Conservation (phyloP, 1,140 invertebrate genomes). For the Drosophila kanapiae region DNA sequence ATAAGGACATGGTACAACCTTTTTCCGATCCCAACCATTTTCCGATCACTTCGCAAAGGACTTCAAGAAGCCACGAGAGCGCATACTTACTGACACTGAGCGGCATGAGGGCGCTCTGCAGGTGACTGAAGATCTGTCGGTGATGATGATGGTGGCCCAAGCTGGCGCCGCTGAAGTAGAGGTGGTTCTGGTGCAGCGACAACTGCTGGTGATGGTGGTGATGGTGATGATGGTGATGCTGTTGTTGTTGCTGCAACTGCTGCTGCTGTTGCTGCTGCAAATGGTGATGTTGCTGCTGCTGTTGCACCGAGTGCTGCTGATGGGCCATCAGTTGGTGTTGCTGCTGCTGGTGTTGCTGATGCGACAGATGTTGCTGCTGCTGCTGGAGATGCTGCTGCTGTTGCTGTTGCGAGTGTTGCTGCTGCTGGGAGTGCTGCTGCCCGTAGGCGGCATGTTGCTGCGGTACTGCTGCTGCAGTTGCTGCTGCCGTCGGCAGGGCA, state of each 20-base stretch:
- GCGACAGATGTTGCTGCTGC: slow-evolving; percentile 57
- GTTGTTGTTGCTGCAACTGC: slow-evolving; percentile 47
- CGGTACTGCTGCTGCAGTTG: slow-evolving; percentile 27
- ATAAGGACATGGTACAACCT: slow-evolving; percentile 27
- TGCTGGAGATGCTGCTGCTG: slow-evolving; percentile 62
- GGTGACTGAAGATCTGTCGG: slow-evolving; percentile 82
- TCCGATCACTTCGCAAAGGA: not conserved
- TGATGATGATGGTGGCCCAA: slow-evolving; percentile 78
- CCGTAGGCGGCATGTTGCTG: slow-evolving; percentile 31
- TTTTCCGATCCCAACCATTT: slow-evolving; percentile 5
- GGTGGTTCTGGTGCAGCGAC: slow-evolving; percentile 83
- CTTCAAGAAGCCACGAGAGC: not conserved
- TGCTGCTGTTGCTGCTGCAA: slow-evolving; percentile 56
- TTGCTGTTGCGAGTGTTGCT: slow-evolving; percentile 58
- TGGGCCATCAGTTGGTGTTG: slow-evolving; percentile 59
- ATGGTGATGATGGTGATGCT: slow-evolving; percentile 80
- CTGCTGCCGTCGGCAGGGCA: slow-evolving; percentile 46
- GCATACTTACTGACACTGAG: slow-evolving; percentile 84
- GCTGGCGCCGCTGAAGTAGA: slow-evolving; percentile 77
- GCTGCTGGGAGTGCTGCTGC: slow-evolving; percentile 33
- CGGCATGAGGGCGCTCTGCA: slow-evolving; percentile 82
- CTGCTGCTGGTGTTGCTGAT: slow-evolving; percentile 54
- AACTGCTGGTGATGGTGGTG: slow-evolving; percentile 82
- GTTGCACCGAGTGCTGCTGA: slow-evolving; percentile 52
- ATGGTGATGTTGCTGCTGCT: slow-evolving; percentile 57